phyloP scores from a whole-genome alignment of 1,140 invertebrate genomes.

The Drosophila ananassae region DNA sequence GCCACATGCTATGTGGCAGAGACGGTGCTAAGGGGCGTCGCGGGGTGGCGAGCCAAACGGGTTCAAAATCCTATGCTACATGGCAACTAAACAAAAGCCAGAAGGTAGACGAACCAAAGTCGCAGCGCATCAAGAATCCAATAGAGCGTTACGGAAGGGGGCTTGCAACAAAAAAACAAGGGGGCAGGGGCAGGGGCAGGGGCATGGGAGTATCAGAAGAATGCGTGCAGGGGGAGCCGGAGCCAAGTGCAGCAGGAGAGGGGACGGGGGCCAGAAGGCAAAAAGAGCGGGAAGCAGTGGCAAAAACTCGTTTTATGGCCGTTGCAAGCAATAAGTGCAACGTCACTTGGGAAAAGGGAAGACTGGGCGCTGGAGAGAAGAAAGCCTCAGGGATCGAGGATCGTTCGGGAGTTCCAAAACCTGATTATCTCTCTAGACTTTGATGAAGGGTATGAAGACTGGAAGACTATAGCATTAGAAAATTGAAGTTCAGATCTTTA shows the following conservation, averaged over 20 bases:
- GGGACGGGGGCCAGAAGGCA: conserved; percentile 5
- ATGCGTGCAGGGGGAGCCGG: background rate
- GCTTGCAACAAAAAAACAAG: conserved; percentile 22
- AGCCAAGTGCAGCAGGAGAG: conserved; percentile 1
- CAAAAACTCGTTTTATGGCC: conserved; percentile 50
- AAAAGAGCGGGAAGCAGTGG: conserved; percentile 48
- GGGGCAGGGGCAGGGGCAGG: background rate
- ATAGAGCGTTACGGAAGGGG: conserved; percentile 59
- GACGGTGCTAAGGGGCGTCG: conserved; percentile 4
- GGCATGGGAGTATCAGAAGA: conserved; percentile 6
- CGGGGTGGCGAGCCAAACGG: conserved; percentile 54
- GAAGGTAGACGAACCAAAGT: conserved; percentile 76
- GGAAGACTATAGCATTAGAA: too few relatives aligned
- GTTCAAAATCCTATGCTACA: conserved; percentile 83
- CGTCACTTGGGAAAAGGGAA: conserved; percentile 53
- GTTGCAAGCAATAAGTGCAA: conserved; percentile 58
- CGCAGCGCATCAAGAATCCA: conserved; percentile 47
- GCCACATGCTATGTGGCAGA: conserved; percentile 52
- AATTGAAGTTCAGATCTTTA: too few relatives aligned
- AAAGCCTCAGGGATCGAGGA: conserved; percentile 31
- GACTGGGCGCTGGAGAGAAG: conserved; percentile 2
- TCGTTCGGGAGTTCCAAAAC: conserved; percentile 55
- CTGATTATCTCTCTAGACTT: conserved; percentile 37
- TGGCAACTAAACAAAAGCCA: conserved; percentile 71
- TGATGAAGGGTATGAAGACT: conserved; percentile 16